A percentile compares a stretch with the other conserved stretches of the same genome.
phyloP scores from a whole-genome alignment of 2,113 vertebrate genomes.

The Ptychochromis oligacanthus region DNA sequence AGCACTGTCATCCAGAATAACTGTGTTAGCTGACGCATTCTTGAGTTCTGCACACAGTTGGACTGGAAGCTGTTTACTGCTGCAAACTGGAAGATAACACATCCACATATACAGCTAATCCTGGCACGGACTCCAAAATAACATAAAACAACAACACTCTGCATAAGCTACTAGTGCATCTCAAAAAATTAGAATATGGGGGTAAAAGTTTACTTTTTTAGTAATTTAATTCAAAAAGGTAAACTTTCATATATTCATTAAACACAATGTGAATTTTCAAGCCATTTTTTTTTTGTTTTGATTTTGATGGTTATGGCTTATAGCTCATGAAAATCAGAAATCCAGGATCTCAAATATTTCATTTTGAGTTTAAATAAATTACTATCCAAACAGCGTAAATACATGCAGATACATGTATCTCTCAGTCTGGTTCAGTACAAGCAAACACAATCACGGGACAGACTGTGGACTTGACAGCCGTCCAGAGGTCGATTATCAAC shows the following conservation, averaged over 20 bases:
- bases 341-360: not conserved
- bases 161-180: not conserved
- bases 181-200: not conserved
- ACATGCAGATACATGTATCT: not conserved
- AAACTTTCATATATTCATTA: too few species aligned
- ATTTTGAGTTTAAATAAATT: not conserved
- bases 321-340: too few species aligned
- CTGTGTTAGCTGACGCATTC: constrained; percentile 52
- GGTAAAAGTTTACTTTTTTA: too few species aligned
- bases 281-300: not conserved
- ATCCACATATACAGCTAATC: not conserved
- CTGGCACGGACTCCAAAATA: not conserved
- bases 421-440: not conserved
- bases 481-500: not conserved
- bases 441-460: too few species aligned
- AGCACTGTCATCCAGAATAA: constrained; percentile 61
- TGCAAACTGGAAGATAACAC: not conserved
- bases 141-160: too few species aligned
- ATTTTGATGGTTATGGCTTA: too few species aligned
- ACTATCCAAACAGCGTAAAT: not conserved
- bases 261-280: too few species aligned
- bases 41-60: not conserved
- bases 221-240: too few species aligned
- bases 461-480: not conserved
- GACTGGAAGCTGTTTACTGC: not conserved